Base-by-base conservation (phyloP, 1,140 invertebrate species). In the Nylanderia fulva region DNA sequence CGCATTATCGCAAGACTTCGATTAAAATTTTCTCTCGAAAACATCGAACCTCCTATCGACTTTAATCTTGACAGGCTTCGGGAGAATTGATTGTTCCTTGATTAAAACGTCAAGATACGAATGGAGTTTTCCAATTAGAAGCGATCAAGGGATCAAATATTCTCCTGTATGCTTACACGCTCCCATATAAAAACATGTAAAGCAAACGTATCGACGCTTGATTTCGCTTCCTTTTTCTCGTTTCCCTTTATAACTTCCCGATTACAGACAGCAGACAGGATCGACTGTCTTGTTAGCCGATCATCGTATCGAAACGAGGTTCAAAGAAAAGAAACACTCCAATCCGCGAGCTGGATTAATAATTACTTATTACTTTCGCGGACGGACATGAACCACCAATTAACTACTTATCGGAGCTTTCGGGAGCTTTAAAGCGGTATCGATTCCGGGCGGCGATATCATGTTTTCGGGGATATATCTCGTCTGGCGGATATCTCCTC, bases 391-490 rank as follows among this genome's bases (percentile, higher is more conserved):
- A 4, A 15, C 11, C 42, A 66, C 75, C 74, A 90, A 90, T 90
- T 90, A 88, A 80, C 56, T 90, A 88, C 86, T 90, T 90, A 87
- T 45, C 42, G 45, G 45, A 5, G 74, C 86, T 85, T 88, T 90
- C 80, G 86, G 69, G 27, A 58, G 21, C 42, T 77, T 71, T 61
- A 86, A 86, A 86, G 84, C 85, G 24, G 83, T 52, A 77, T 85
- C 88, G 79, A 86, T 88, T 77, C 71, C 68, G 60, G 60, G 61
- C 61, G 71, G 83, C 13, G 15, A 29, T 85, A 88, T 84, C 84
- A 87, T 83, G 76, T 87, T 74, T 77, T 72, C 69, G 76, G 69
- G 15, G n/a, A 48, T n/a, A n/a, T n/a, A n/a, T 15, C 39, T n/a
- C 15, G 15, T 33, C 29, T 68, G 45, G 45, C 45, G n/a, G n/a